Evolutionary conservation across 2,797 vertebrate genomes (phyloP), one percentile per base, ranked within the genome.

Genomic region (Rhyacichthys aspro): DNA sequence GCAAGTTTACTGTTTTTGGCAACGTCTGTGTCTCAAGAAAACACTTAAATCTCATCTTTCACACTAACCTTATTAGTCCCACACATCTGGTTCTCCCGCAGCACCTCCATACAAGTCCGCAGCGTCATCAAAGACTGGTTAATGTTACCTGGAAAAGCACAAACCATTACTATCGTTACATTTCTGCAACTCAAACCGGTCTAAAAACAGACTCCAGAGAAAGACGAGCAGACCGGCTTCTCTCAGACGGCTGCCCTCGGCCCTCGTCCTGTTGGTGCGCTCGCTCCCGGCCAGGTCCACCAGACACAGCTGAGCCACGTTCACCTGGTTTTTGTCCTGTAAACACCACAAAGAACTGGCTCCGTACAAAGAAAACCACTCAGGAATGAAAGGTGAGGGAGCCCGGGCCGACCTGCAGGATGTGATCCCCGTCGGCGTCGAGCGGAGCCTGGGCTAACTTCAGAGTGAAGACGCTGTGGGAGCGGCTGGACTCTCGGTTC

Each of bases 281-380:
- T 99, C 97, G 3, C 97, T 99, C 43, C 97, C 97, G 10, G 96
- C 97, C 65, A 99, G 90, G 86, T 98, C 97, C 14, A 99, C 97
- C 74, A 98, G 82, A 63, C 95, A 98, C 60, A 99, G 78, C 85
- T 99, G 97, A 76, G 95, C 97, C 59, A 98, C 86, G 5, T 78
- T 91, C 69, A 98, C 95, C 75, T 98, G 95, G 62, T 94, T 95
- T 75, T 94, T 98, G 67, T 98, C 96, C 97, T 98, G 67, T 10
- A 61, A 56, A 39, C 8, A 15, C 59, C 43, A 44, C 5, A 7
- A 45, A 42, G 14, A 18, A 28, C 23, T 28, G 23, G 23, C 7
- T 28, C 23, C 1, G 3, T 28, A 28, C 23, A 28, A 6, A 28
- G 7, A 28, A n/a, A n/a, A n/a, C n/a, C n/a, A n/a, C n/a, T 28